phyloP scores from a whole-genome alignment of 1,140 invertebrate species.

The Lordiphosa mommai region DNA sequence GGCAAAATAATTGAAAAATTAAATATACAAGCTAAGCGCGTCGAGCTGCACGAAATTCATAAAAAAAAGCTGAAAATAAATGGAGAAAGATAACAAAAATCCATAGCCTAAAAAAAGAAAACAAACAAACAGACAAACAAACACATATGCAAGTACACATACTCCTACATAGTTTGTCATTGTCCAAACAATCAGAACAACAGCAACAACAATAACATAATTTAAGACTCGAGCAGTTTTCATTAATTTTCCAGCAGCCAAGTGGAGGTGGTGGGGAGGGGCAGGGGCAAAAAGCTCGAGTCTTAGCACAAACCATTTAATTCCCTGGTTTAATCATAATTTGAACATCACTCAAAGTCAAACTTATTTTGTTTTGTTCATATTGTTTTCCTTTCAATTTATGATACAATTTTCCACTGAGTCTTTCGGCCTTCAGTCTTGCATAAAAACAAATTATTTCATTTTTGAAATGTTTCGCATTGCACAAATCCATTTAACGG shows the following conservation, averaged over 20 bases:
- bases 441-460: constrained; percentile 17
- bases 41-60: constrained; percentile 54
- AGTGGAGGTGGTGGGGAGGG: too few relatives aligned
- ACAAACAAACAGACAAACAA: constrained; percentile 6
- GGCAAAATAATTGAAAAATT: constrained; percentile 69
- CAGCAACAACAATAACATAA: constrained; percentile 27
- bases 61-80: constrained; percentile 26
- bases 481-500: neutral
- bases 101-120: constrained; percentile 32
- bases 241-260: constrained; percentile 38
- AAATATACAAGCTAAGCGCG: constrained; percentile 46
- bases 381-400: constrained; percentile 40
- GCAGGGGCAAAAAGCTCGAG: constrained; percentile 14
- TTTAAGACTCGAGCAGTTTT: constrained; percentile 36
- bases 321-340: constrained; percentile 63
- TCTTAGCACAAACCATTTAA: constrained; percentile 60
- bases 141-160: constrained; percentile 19
- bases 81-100: constrained; percentile 48
- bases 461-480: constrained; percentile 37
- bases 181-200: constrained; percentile 24
- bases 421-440: constrained; percentile 20
- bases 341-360: constrained; percentile 66
- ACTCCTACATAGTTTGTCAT: constrained; percentile 41
- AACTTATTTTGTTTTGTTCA: too few relatives aligned
- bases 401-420: constrained; percentile 45